Percentiles rank a stretch among this genome's conserved stretches.
These are phyloP conservation scores for Sarcophilus harrisii DNA, from an alignment of 2,797 vertebrate genomes.

Conservation along the genomic window DNA sequence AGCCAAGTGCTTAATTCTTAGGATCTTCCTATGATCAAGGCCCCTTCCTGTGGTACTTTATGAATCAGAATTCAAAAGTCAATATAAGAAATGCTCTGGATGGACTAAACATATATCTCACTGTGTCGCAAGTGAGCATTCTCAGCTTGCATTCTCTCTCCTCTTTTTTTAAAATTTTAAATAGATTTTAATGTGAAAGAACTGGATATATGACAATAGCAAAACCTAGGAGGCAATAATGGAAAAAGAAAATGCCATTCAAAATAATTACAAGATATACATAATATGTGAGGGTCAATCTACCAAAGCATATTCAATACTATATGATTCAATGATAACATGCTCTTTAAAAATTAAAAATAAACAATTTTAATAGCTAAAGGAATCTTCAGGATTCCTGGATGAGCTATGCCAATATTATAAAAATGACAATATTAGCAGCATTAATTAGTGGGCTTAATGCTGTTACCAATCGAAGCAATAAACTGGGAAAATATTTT, in stretches of 20 bases:
- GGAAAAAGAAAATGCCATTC: background rate
- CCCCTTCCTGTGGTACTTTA: background rate
- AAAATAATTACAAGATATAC: background rate
- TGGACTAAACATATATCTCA: background rate
- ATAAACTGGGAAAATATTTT: too few relatives aligned
- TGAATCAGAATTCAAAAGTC: background rate
- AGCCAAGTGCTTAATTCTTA: background rate
- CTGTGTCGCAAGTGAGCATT: background rate
- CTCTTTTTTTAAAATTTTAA: background rate
- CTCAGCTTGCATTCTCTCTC: background rate
- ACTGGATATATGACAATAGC: background rate
- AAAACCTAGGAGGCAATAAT: background rate
- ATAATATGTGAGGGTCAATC: background rate
- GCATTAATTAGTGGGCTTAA: background rate
- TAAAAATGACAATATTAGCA: background rate
- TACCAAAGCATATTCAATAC: too few relatives aligned
- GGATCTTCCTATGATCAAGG: background rate
- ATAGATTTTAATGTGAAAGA: background rate
- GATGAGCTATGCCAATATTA: background rate
- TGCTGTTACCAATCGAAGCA: too few relatives aligned
- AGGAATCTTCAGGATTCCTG: background rate
- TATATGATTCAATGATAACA: too few relatives aligned
- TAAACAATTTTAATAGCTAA: background rate
- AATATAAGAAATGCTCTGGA: background rate
- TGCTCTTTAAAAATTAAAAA: background rate